Evolutionary conservation across 2,888 invertebrate genomes (phyloP).

Genomic region (Mythimna pallens): DNA sequence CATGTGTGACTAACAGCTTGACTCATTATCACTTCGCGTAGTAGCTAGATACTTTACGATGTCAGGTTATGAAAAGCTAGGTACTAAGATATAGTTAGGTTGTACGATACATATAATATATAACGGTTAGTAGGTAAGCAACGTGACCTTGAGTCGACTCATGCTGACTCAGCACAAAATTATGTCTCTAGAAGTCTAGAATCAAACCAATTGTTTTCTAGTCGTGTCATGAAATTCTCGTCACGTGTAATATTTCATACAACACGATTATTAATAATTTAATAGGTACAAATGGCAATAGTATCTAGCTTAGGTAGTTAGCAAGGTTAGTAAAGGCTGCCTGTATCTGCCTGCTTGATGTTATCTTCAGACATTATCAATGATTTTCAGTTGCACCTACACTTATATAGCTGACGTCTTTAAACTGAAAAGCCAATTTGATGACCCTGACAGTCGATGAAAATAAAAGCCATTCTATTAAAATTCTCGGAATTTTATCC

Average conservation of each 20-base stretch:
- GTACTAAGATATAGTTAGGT: not conserved
- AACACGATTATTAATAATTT: not conserved
- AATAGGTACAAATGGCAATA: not conserved
- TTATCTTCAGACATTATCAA: no score
- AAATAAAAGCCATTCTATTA: not conserved
- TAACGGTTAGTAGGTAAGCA: slow-evolving; percentile 15
- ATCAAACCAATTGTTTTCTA: not conserved
- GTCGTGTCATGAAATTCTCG: not conserved
- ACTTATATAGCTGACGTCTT: no score
- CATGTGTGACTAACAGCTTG: slow-evolving; percentile 13
- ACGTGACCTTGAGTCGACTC: slow-evolving; percentile 30
- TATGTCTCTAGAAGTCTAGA: slow-evolving; percentile 3
- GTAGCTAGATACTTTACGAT: slow-evolving; percentile 13
- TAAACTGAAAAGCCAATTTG: no score
- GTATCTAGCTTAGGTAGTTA: no score
- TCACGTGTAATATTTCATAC: not conserved
- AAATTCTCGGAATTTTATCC: not conserved
- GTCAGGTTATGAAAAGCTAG: slow-evolving; percentile 10
- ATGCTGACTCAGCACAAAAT: slow-evolving; percentile 34
- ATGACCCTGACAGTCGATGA: no score
- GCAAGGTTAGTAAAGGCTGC: not conserved
- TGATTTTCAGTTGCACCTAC: no score
- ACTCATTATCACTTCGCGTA: slow-evolving; percentile 33
- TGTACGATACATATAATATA: slow-evolving; percentile 9
- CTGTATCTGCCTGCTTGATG: not conserved